phyloP scores from a whole-genome alignment of 2,113 vertebrate genomes.

The Pseudorhombus dupliciocellatus region DNA sequence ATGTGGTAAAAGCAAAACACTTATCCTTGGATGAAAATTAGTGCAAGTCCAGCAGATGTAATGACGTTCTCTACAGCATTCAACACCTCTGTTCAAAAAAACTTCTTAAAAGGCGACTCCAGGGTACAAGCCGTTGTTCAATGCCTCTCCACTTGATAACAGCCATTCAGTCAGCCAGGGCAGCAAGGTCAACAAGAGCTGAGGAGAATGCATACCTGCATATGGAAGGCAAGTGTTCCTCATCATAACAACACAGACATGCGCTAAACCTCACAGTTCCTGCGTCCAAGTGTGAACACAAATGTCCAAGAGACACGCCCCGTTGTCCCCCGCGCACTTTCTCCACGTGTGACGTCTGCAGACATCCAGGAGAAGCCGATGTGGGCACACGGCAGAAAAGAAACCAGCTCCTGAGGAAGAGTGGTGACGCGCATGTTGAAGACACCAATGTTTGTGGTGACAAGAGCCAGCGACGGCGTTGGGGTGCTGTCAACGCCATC shows the following conservation, averaged over 20 bases:
- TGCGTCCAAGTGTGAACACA: too few species aligned
- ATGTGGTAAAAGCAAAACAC: background rate
- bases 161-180: background rate
- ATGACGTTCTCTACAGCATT: background rate
- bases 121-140: background rate
- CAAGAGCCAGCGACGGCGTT: too few species aligned
- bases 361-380: too few species aligned
- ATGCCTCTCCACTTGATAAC: conserved; percentile 3
- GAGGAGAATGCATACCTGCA: background rate
- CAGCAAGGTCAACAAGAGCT: too few species aligned
- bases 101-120: background rate
- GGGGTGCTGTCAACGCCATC: too few species aligned
- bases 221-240: background rate
- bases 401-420: too few species aligned
- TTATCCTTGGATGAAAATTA: conserved; percentile 14
- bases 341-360: too few species aligned
- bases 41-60: background rate
- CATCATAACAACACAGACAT: background rate
- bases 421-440: too few species aligned
- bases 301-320: too few species aligned
- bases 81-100: background rate
- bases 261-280: too few species aligned
- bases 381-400: too few species aligned
- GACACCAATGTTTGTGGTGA: background rate
- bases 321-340: too few species aligned